These are phyloP conservation scores for Silurus meridionalis DNA, from an alignment of 2,113 vertebrate genomes.

Conservation along the genomic window DNA sequence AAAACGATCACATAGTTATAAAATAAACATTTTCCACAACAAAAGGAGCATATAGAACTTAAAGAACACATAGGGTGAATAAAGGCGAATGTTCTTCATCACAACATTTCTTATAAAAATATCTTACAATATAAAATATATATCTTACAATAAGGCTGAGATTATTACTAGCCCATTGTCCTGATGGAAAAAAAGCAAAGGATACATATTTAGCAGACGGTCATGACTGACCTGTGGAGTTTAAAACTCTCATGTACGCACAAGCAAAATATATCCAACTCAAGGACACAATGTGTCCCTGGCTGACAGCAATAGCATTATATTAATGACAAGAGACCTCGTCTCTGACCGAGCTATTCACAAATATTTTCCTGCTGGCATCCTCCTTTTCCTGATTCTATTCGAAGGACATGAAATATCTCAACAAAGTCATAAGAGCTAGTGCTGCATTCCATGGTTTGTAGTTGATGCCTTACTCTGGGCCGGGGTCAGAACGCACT, in stretches of 20 bases:
- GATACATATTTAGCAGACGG: conserved; percentile 17
- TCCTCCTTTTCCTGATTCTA: background rate
- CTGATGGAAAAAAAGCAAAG: background rate
- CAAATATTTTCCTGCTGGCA: background rate
- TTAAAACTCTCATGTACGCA: no score
- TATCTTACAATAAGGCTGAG: background rate
- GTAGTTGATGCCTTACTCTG: conserved; percentile 70
- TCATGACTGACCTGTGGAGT: background rate
- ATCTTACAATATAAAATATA: no score
- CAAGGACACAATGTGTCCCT: conserved; percentile 10
- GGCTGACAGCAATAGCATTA: background rate
- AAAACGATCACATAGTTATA: background rate
- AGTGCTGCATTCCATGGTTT: background rate
- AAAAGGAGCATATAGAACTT: background rate
- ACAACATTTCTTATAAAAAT: background rate
- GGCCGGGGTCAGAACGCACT: conserved; percentile 75
- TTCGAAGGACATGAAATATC: background rate
- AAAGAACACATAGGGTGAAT: background rate
- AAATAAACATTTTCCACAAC: background rate
- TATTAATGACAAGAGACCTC: background rate
- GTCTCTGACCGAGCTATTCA: background rate
- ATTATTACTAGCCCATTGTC: conserved; percentile 2
- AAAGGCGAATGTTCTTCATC: background rate
- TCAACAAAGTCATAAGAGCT: background rate
- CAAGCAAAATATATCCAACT: background rate